phyloP scores from a whole-genome alignment of 2,113 vertebrate species.

The Melanerpes formicivorus region DNA sequence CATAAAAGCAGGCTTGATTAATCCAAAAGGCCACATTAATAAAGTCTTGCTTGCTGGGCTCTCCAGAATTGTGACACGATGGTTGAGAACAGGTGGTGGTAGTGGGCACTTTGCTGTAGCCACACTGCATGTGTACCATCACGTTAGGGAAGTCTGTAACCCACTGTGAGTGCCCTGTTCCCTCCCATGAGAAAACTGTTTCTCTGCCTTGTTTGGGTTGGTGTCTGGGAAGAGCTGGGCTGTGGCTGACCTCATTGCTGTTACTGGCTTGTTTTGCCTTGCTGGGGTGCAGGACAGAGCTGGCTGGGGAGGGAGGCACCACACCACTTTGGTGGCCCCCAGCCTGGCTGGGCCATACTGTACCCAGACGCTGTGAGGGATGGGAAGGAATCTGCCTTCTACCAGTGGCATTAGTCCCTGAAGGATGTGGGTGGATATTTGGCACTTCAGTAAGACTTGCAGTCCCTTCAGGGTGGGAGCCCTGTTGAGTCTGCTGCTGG shows the following conservation, averaged over 20 bases:
- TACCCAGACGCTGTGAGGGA: neutral
- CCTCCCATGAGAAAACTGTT: neutral
- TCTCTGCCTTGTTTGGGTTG: neutral
- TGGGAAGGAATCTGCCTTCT: neutral
- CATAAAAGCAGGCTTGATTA: neutral
- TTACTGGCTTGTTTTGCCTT: neutral
- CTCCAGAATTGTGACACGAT: neutral
- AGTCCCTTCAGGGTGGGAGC: neutral
- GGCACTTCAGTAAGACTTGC: neutral
- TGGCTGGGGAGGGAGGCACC: neutral
- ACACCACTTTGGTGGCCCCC: neutral
- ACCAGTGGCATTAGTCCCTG: neutral
- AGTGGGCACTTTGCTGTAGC: neutral
- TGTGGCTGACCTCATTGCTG: neutral
- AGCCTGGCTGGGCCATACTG: neutral
- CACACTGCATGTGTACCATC: fast-evolving
- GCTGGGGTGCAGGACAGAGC: neutral
- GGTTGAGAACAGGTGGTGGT: neutral
- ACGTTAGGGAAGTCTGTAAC: fast-evolving
- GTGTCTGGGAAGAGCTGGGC: neutral
- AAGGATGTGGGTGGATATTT: neutral
- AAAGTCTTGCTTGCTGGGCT: neutral
- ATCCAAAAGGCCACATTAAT: neutral
- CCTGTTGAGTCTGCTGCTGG: neutral
- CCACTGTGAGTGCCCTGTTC: neutral